phyloP scores from a whole-genome alignment of 2,888 invertebrate genomes.

The Anagyrus pseudococci region DNA sequence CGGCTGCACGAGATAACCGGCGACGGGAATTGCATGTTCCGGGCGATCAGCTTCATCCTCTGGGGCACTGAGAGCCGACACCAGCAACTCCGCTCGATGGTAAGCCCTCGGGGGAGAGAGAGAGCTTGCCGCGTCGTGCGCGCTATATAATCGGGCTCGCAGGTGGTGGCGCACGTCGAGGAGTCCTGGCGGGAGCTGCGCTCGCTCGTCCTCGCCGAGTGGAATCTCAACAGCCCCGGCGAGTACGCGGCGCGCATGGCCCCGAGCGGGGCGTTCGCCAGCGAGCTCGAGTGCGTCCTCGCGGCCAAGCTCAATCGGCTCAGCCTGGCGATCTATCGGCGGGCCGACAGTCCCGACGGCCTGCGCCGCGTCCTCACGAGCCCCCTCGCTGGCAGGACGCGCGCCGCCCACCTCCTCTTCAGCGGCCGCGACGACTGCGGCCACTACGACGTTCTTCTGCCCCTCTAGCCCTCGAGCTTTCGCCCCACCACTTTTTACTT shows the following conservation, averaged over 20 bases:
- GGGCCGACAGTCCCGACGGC: slow-evolving; percentile 42
- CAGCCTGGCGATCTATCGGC: slow-evolving; percentile 54
- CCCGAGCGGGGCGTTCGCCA: slow-evolving; percentile 52
- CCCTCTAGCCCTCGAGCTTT: not conserved
- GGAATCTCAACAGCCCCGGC: slow-evolving; percentile 49
- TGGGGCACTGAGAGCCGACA: slow-evolving; percentile 55
- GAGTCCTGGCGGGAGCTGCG: slow-evolving; percentile 52
- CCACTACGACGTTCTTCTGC: slow-evolving; percentile 52
- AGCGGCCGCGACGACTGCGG: slow-evolving; percentile 53
- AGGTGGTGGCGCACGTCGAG: slow-evolving; percentile 53
- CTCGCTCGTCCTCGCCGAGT: slow-evolving; percentile 53
- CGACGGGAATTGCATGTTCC: slow-evolving; percentile 57
- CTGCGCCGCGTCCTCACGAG: slow-evolving; percentile 50
- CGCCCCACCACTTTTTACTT: not conserved
- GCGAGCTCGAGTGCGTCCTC: slow-evolving; percentile 53
- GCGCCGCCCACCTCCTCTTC: slow-evolving; percentile 52
- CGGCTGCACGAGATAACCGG: slow-evolving; percentile 55
- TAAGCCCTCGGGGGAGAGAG: too few relatives aligned
- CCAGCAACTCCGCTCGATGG: slow-evolving; percentile 39
- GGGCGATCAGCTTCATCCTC: slow-evolving; percentile 54
- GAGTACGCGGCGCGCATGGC: slow-evolving; percentile 52
- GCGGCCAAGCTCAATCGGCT: slow-evolving; percentile 51
- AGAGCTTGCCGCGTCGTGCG: too few relatives aligned
- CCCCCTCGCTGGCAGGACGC: slow-evolving; percentile 36
- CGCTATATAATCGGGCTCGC: not conserved